Evolutionary conservation across 2,113 vertebrate species (phyloP).

Genomic region (Trematocara nigrifrons): DNA sequence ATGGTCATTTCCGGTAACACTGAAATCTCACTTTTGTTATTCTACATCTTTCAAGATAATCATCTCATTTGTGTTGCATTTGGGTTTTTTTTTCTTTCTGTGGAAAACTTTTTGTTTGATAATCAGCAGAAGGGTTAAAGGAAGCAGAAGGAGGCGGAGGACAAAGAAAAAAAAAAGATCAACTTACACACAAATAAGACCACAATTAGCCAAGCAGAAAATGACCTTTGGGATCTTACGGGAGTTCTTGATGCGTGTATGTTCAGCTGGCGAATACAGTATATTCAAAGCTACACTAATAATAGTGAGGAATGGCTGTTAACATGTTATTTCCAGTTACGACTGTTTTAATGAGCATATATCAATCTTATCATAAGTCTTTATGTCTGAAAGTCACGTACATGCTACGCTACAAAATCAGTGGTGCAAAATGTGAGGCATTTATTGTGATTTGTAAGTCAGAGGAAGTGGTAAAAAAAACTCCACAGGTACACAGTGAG

Average conservation of each 20-base stretch:
- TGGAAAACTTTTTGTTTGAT: neutral
- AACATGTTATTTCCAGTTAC: neutral
- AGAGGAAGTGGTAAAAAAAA: neutral
- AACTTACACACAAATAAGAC: neutral
- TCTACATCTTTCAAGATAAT: neutral
- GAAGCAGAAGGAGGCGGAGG: neutral
- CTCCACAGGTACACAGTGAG: neutral
- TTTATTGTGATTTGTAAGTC: neutral
- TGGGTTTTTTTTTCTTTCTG: neutral
- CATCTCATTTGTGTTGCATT: neutral
- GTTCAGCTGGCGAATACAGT: neutral
- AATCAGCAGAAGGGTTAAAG: neutral
- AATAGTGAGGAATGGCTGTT: neutral
- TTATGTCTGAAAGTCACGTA: neutral
- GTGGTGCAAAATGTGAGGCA: neutral
- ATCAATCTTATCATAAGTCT: neutral
- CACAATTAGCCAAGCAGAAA: neutral
- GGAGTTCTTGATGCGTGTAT: neutral
- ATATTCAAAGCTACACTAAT: neutral
- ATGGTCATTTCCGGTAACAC: slow-evolving; percentile 5
- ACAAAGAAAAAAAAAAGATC: neutral
- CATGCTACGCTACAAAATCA: neutral
- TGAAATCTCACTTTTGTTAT: neutral
- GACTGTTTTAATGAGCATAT: neutral
- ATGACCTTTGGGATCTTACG: neutral